A percentile compares a stretch with the other conserved stretches of the same genome.
Evolutionary conservation across 2,113 vertebrate genomes (phyloP).

Genomic region (Crotalus helleri): DNA sequence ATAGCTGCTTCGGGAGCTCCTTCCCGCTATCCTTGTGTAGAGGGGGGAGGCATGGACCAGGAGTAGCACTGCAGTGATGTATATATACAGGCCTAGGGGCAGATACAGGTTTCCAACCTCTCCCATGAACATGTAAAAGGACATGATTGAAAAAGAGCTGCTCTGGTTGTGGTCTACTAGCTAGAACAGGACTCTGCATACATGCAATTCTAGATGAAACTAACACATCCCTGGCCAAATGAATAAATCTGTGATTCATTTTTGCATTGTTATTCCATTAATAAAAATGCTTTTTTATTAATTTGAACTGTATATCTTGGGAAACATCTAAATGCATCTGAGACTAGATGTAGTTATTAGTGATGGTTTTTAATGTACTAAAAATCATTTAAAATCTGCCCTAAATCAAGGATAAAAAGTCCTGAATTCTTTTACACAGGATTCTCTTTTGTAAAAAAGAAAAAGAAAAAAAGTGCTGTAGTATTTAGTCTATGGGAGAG

Average conservation of each 20-base stretch:
- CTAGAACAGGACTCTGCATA: background rate
- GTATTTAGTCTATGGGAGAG: conserved; percentile 57
- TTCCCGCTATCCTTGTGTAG: background rate
- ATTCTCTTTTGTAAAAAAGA: conserved; percentile 16
- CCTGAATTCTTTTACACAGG: conserved; percentile 46
- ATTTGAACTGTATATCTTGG: background rate
- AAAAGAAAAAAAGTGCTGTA: conserved; percentile 41
- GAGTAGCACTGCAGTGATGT: background rate
- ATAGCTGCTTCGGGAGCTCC: background rate
- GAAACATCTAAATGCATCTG: background rate
- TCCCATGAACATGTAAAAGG: background rate
- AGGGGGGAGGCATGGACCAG: background rate
- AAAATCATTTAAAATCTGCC: conserved; percentile 29
- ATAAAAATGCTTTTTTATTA: background rate
- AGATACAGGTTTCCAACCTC: background rate
- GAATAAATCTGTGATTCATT: background rate
- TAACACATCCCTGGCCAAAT: background rate
- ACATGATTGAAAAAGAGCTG: background rate
- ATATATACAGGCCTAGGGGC: background rate
- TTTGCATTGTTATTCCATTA: background rate
- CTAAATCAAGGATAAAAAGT: conserved; percentile 34
- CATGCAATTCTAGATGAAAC: background rate
- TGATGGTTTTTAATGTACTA: background rate
- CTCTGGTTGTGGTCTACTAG: background rate
- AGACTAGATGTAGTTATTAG: background rate